These are phyloP conservation scores for Microtus obscurus DNA, from an alignment of 2,797 vertebrate species.

Conservation along the genomic window DNA sequence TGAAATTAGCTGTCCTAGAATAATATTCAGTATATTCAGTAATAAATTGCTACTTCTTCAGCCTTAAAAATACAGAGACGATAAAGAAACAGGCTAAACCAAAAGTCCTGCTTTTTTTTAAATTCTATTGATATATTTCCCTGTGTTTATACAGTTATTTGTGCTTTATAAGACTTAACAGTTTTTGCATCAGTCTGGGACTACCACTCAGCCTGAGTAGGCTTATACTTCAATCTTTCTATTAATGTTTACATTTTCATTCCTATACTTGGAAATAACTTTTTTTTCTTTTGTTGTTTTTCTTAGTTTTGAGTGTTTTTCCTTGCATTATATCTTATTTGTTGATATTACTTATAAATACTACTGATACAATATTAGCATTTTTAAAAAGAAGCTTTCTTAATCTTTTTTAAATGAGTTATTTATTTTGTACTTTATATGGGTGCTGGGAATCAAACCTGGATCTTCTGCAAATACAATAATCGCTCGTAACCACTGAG, in stretches of 20 bases:
- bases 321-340: background rate
- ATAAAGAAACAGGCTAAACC: background rate
- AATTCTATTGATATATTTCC: background rate
- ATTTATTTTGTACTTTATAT: background rate
- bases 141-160: background rate
- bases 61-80: background rate
- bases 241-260: background rate
- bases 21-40: slow-evolving; percentile 16
- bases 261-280: background rate
- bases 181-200: background rate
- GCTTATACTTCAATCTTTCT: background rate
- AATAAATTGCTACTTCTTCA: slow-evolving; percentile 46
- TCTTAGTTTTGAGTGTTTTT: background rate
- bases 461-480: background rate
- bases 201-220: background rate
- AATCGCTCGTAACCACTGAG: background rate
- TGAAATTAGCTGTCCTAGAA: background rate
- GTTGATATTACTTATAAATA: background rate
- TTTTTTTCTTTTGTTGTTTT: background rate
- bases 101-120: background rate
- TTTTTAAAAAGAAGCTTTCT: background rate
- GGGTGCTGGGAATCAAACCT: background rate
- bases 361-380: background rate
- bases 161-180: background rate
- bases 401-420: background rate